Conservation (phyloP, 2,888 invertebrate species). For the Mythimna albipuncta region DNA sequence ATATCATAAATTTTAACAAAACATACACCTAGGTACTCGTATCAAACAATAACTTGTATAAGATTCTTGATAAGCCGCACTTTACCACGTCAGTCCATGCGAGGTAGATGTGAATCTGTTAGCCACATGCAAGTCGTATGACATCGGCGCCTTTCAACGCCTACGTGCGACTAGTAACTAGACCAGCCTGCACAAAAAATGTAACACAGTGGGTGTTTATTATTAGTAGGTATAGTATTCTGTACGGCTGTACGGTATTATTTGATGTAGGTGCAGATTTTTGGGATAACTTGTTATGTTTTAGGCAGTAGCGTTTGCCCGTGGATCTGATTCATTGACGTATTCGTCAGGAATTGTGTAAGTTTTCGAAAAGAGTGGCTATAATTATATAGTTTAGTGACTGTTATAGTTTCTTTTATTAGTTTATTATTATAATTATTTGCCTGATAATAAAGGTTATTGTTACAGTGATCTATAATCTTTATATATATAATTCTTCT, state of each 20-base stretch:
- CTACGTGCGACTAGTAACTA: slow-evolving; percentile 40
- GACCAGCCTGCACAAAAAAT: slow-evolving; percentile 38
- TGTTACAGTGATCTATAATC: too few species aligned
- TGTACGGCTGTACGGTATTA: not conserved
- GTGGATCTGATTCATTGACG: too few species aligned
- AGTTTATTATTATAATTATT: too few species aligned
- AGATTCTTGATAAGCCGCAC: slow-evolving; percentile 22
- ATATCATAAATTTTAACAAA: not conserved
- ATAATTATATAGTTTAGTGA: too few species aligned
- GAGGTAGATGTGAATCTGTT: slow-evolving; percentile 40
- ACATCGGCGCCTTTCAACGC: slow-evolving; percentile 41
- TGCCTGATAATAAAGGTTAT: too few species aligned
- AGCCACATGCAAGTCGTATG: slow-evolving; percentile 30
- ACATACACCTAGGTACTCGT: not conserved
- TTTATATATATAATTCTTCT: too few species aligned
- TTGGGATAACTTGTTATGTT: not conserved
- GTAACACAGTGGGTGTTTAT: slow-evolving; percentile 18
- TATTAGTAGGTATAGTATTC: slow-evolving; percentile 19
- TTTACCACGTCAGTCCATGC: not conserved
- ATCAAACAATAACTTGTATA: slow-evolving; percentile 19
- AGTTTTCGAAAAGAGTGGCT: too few species aligned
- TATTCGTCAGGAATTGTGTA: too few species aligned
- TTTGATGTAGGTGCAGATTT: not conserved
- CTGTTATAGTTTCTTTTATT: too few species aligned
- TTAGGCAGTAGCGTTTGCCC: too few species aligned